Base-by-base conservation (phyloP, 2,113 vertebrate genomes). In the Mesocricetus auratus region DNA sequence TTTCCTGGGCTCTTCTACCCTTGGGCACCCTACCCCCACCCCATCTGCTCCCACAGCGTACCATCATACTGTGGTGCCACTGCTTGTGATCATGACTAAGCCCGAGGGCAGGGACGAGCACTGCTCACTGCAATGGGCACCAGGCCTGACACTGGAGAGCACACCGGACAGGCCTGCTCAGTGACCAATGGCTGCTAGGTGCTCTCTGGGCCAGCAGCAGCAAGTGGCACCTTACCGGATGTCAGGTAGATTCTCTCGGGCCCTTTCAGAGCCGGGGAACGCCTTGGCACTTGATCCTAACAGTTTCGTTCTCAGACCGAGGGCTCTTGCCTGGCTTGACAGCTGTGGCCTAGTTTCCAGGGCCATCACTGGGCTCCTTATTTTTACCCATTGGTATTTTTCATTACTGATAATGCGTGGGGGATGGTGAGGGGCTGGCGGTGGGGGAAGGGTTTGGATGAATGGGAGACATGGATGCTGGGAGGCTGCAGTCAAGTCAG, bases 311-410 rank as follows among this genome's bases (percentile, higher is more conserved):
- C 97, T 96, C 50, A 12, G 95, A 94, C 0, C 10, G 1, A 36
- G n/a, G 81, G 83, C 96, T 97, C 97, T 78, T 97, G 97, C 93
- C 89, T 82, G 96, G 98, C 91, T 97, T 98, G 98, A 98, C 98
- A 98, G 98, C 98, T 98, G 98, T 98, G 98, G 98, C 98, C 98
- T 98, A 94, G 98, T 99, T 98, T 98, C 98, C 81, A 98, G 96
- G 98, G 93, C 97, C 97, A 92, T 97, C 92, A 96, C 97, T 91
- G 86, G 91, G 97, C 91, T 96, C 96, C 98, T 98, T 97, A 97
- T 97, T 98, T 98, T 97, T 96, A 92, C 90, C 98, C 97, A 96
- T 91, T 97, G 94, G 97, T 98, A 98, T 98, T 97, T 98, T 97
- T 98, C 15, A 29, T 93, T 88, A 86, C 95, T 95, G 98, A 97